These are phyloP conservation scores for Hartigia nigra DNA, from an alignment of 2,888 invertebrate species.

Conservation along the genomic window DNA sequence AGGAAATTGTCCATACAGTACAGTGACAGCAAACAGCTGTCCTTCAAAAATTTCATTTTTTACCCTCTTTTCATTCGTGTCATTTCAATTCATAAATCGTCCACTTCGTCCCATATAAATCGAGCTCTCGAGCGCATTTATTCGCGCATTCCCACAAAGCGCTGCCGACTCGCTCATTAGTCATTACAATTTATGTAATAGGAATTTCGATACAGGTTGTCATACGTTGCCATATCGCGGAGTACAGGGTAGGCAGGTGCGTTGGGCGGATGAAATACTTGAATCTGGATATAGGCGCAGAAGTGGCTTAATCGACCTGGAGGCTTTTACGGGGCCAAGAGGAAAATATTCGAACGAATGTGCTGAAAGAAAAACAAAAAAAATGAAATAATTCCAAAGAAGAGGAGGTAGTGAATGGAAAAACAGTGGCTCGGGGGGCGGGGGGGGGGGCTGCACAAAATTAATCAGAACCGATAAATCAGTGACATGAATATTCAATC, in stretches of 20 bases:
- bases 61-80: not conserved
- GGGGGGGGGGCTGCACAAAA: not conserved
- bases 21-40: not conserved
- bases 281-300: not conserved
- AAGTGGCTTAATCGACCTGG: not conserved
- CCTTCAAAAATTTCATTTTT: not conserved
- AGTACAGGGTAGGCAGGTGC: not conserved
- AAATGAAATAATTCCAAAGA: not conserved
- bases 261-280: not conserved
- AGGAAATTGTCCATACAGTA: no score
- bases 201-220: not conserved
- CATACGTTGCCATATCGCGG: not conserved
- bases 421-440: not conserved
- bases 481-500: conserved; percentile 20
- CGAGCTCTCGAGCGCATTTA: not conserved
- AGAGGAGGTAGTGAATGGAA: not conserved
- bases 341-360: no score
- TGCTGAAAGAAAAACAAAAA: no score
- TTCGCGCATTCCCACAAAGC: not conserved
- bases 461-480: conserved; percentile 15
- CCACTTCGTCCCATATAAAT: not conserved
- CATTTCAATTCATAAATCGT: not conserved
- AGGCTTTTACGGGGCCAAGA: not conserved
- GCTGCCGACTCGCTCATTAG: not conserved
- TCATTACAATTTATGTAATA: not conserved